Evolutionary conservation across 2,113 vertebrate species (phyloP).

Genomic region (Ascaphus truei): DNA sequence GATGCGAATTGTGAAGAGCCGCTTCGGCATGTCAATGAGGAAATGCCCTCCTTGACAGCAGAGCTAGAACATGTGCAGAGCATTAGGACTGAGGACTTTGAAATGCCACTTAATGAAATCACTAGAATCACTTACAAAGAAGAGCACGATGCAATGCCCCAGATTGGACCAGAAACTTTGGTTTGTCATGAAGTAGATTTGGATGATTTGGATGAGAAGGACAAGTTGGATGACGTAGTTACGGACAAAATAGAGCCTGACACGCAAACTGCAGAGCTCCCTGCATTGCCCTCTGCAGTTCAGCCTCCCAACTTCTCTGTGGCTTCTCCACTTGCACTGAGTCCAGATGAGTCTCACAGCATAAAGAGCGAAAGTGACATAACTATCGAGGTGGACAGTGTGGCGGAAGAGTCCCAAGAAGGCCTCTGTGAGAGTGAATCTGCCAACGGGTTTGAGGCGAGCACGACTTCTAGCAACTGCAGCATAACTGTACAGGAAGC

Average conservation of each 20-base stretch:
- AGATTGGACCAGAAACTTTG: slow-evolving; percentile 85
- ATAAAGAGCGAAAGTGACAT: slow-evolving; percentile 68
- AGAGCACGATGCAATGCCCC: slow-evolving; percentile 73
- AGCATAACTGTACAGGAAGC: slow-evolving; percentile 69
- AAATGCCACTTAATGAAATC: slow-evolving; percentile 39
- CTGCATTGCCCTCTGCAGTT: slow-evolving; percentile 47
- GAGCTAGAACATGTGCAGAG: slow-evolving; percentile 51
- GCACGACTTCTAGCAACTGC: slow-evolving; percentile 67
- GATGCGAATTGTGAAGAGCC: slow-evolving; percentile 51
- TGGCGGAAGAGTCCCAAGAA: slow-evolving; percentile 74
- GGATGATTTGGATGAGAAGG: slow-evolving; percentile 90
- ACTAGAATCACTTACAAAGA: slow-evolving; percentile 44
- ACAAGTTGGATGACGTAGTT: slow-evolving; percentile 70
- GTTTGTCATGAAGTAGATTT: slow-evolving; percentile 94
- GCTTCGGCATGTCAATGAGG: slow-evolving; percentile 57
- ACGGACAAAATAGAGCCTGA: slow-evolving; percentile 54
- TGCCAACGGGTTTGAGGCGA: slow-evolving; percentile 76
- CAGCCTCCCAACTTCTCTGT: slow-evolving; percentile 53
- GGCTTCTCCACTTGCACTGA: slow-evolving; percentile 59
- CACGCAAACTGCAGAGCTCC: slow-evolving; percentile 35
- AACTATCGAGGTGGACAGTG: slow-evolving; percentile 80
- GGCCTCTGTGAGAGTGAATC: slow-evolving; percentile 73
- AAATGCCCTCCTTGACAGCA: slow-evolving; percentile 64
- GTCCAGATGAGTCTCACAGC: slow-evolving; percentile 73
- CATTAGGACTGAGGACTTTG: slow-evolving; percentile 35